Evolutionary conservation across 1,140 invertebrate genomes (phyloP), one percentile per base, ranked within the genome.

Genomic region (Ptiloglossa arizonensis): DNA sequence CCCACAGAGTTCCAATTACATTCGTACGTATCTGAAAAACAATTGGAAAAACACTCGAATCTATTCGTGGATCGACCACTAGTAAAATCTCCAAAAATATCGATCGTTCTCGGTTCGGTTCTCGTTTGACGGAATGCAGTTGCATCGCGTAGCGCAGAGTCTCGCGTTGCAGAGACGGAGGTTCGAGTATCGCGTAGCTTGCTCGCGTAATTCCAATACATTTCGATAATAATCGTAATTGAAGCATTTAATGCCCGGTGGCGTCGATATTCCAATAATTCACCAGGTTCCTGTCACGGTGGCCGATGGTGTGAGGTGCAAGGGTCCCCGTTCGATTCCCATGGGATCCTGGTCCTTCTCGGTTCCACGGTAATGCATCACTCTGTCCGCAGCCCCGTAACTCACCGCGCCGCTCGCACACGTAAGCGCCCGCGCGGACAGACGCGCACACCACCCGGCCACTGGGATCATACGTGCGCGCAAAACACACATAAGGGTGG

Each of bases 251-350:
- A 90, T 90, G 90, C 88, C 88, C 86, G 82, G 72, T 87, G 86
- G 86, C 90, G 86, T 91, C 91, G 90, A 91, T 91, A 91, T 91
- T 90, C 90, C 91, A 92, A 92, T 92, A 92, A 92, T 91, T 92
- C 91, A 92, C 85, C 66, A 79, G 64, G 68, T 73, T 75, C 79
- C 85, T 83, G 87, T 88, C 87, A 83, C 79, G 74, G 59, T 48
- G 81, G 68, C 35, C 88, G 88, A 90, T 89, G 90, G 91, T 87
- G 87, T 87, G 90, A 91, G 90, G 88, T 88, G 89, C 87, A 89
- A 90, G 89, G 89, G 87, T 87, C 77, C 80, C 79, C 78, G 82
- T 86, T 91, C 90, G 88, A 89, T 90, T 91, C 91, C 88, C 89
- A 64, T 88, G 89, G 90, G 91, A 90, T 87, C n/a, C 87, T 82